These are phyloP conservation scores for Epizoanthus illoricatus DNA, from an alignment of 92 coral and sea anemone genomes.

Conservation along the genomic window DNA sequence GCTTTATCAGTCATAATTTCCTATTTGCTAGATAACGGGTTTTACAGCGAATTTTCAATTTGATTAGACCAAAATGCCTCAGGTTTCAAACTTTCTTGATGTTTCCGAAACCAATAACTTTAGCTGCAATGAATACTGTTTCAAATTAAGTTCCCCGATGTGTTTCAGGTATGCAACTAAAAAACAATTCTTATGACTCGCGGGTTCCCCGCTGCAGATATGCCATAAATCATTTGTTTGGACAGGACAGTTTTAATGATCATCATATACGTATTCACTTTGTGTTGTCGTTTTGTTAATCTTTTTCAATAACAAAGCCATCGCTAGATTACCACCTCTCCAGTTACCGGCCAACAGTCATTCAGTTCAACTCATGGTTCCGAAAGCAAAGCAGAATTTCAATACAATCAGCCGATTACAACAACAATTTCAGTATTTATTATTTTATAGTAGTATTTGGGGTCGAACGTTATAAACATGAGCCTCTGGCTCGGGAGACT, in stretches of 20 bases:
- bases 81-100: neutral
- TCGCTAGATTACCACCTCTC: no score
- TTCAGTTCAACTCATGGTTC: no score
- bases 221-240: neutral
- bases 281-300: neutral
- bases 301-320: neutral
- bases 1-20: neutral
- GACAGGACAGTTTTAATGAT: neutral
- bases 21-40: neutral
- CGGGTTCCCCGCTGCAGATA: constrained; percentile 1
- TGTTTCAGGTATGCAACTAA: no score
- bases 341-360: no score
- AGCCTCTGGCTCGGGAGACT: no score
- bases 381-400: no score
- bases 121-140: constrained; percentile 1
- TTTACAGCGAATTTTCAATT: neutral
- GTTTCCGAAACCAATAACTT: constrained; percentile 3
- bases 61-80: neutral
- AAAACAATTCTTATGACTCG: no score
- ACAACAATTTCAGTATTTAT: no score
- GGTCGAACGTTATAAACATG: no score
- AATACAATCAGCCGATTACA: no score
- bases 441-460: no score
- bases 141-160: neutral
- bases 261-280: neutral